phyloP scores from a whole-genome alignment of 2,113 vertebrate genomes.

The Isichthys henryi region DNA sequence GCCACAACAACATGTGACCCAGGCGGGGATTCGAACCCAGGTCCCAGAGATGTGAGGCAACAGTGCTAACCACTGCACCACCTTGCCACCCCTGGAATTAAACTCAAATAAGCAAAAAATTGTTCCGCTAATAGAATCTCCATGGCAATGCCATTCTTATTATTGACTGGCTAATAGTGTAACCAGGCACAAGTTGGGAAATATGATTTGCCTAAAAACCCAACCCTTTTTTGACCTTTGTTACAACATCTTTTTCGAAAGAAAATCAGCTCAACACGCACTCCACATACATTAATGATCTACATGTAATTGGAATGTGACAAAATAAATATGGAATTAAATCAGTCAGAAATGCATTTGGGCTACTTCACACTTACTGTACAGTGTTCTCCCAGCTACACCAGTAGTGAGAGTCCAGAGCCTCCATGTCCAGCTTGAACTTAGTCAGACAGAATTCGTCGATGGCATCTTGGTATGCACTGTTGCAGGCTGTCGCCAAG shows the following conservation, averaged over 20 bases:
- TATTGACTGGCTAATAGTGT: background rate
- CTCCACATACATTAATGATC: background rate
- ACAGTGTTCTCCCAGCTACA: slow-evolving; percentile 54
- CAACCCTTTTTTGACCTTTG: background rate
- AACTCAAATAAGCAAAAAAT: background rate
- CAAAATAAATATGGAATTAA: background rate
- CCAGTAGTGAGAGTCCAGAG: slow-evolving; percentile 44
- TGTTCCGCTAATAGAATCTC: background rate
- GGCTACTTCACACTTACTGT: slow-evolving; percentile 42
- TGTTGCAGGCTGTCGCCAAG: slow-evolving; percentile 33
- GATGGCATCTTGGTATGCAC: slow-evolving; percentile 37
- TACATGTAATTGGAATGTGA: background rate
- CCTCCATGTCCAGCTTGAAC: slow-evolving; percentile 44
- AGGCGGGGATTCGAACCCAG: too few species aligned
- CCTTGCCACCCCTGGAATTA: too few species aligned
- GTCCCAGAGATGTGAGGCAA: too few species aligned
- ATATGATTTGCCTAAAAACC: background rate
- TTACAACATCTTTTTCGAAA: background rate
- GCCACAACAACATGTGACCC: too few species aligned
- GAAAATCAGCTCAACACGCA: background rate
- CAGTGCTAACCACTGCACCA: too few species aligned
- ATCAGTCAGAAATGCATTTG: background rate
- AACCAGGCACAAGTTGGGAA: background rate
- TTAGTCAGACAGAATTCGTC: slow-evolving; percentile 36
- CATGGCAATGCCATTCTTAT: background rate